Percentiles rank a stretch among this genome's conserved stretches.
Conservation (phyloP, 2,113 vertebrate genomes). For the Acanthochromis polyacanthus region DNA sequence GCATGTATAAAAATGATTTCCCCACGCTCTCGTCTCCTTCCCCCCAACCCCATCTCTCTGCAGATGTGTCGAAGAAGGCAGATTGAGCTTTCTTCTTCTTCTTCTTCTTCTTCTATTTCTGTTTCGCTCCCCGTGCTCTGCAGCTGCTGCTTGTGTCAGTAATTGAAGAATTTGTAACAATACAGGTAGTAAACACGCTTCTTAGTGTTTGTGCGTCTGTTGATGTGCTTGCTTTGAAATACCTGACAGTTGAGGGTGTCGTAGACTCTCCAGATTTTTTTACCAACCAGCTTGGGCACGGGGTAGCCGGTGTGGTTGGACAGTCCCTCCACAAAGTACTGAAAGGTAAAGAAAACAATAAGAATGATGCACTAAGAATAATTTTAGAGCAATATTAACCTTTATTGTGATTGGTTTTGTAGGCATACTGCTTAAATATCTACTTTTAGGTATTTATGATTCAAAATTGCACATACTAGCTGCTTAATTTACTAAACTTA, state of each 20-base stretch:
- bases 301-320: conserved; percentile 79
- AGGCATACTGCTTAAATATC: not conserved
- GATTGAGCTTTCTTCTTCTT: too few relatives aligned
- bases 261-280: conserved; percentile 76
- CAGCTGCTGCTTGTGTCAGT: conserved; percentile 21
- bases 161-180: conserved; percentile 1
- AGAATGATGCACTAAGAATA: not conserved
- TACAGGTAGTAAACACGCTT: not conserved
- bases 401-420: not conserved
- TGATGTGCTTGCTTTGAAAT: not conserved
- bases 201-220: not conserved
- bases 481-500: not conserved
- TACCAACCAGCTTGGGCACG: conserved; percentile 60
- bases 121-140: conserved; percentile 3
- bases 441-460: not conserved
- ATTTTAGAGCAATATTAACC: not conserved
- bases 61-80: conserved; percentile 34
- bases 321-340: conserved; percentile 76
- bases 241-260: conserved; percentile 81
- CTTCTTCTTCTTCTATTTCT: not conserved
- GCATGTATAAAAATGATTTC: conserved; percentile 29
- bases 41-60: not conserved
- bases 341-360: conserved; percentile 23
- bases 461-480: not conserved
- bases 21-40: not conserved